Percentiles rank a stretch among this genome's conserved stretches.
These are phyloP conservation scores for Eupithecia centaureata DNA, from an alignment of 2,888 invertebrate genomes.

Conservation along the genomic window DNA sequence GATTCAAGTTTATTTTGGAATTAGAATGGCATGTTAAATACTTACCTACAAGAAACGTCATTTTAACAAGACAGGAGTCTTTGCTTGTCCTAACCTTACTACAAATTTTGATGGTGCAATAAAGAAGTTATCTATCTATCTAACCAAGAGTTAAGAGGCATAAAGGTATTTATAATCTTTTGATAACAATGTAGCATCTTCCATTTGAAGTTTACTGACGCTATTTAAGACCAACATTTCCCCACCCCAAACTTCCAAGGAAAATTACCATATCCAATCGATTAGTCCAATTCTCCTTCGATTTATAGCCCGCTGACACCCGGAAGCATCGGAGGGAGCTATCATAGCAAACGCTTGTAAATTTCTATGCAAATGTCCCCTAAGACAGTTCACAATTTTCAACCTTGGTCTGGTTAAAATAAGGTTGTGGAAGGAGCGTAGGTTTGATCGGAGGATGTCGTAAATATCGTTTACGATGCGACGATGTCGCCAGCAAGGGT, in stretches of 20 bases:
- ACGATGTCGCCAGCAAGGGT: constrained; percentile 63
- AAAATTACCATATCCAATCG: constrained; percentile 38
- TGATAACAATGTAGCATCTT: not conserved
- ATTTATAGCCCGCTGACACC: constrained; percentile 40
- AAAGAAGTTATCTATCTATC: too few relatives aligned
- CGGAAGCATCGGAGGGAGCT: constrained; percentile 53
- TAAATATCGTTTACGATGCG: constrained; percentile 77
- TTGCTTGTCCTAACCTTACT: too few relatives aligned
- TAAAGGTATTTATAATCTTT: not conserved
- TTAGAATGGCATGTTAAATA: too few relatives aligned
- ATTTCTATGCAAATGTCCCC: constrained; percentile 77
- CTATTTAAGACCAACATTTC: constrained; percentile 2
- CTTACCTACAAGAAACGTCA: too few relatives aligned
- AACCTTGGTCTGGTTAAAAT: constrained; percentile 13
- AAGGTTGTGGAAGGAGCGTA: constrained; percentile 40
- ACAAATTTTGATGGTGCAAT: too few relatives aligned
- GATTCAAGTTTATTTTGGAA: too few relatives aligned
- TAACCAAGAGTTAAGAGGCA: not conserved
- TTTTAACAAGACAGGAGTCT: too few relatives aligned
- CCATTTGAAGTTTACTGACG: not conserved
- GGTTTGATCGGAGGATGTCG: constrained; percentile 71
- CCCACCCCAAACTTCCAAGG: constrained; percentile 25
- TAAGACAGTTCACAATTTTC: constrained; percentile 5
- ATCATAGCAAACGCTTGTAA: constrained; percentile 66
- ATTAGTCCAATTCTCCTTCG: constrained; percentile 42